Evolutionary conservation across 2,888 invertebrate species (phyloP).

Genomic region (Bugula neritina): DNA sequence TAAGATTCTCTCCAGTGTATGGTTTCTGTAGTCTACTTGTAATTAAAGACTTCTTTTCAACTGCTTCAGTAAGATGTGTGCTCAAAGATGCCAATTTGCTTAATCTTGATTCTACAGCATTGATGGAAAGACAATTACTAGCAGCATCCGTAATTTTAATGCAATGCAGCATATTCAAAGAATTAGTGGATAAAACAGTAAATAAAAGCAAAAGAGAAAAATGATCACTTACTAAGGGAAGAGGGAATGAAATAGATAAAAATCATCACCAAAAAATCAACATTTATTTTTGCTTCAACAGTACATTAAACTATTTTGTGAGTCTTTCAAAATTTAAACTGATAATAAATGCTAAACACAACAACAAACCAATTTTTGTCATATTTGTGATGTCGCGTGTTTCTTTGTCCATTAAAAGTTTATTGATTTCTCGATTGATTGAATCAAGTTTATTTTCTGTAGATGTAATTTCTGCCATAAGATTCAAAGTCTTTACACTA

Average conservation of each 20-base stretch:
- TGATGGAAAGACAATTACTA: no score
- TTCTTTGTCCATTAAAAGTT: not conserved
- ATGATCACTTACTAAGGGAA: no score
- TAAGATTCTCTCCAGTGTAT: constrained; percentile 12
- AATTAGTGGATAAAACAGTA: no score
- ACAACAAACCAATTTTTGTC: not conserved
- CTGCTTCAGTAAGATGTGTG: not conserved
- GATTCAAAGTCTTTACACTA: not conserved
- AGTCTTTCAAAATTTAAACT: no score
- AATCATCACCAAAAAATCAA: no score
- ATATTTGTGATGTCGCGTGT: constrained; percentile 13
- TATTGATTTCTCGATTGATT: not conserved
- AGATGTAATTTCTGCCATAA: constrained; percentile 10
- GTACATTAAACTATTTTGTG: no score
- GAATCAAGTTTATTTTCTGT: not conserved
- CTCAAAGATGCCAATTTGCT: constrained; percentile 11
- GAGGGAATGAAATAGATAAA: no score
- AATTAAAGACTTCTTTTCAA: not conserved
- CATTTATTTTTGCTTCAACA: no score
- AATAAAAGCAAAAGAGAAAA: no score
- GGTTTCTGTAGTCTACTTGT: constrained; percentile 12
- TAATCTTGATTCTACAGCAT: not conserved
- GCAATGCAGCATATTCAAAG: no score
- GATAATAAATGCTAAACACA: no score
- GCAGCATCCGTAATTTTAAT: no score